These are phyloP conservation scores for Thymelicus lineola DNA, from an alignment of 2,888 invertebrate genomes.

Conservation along the genomic window DNA sequence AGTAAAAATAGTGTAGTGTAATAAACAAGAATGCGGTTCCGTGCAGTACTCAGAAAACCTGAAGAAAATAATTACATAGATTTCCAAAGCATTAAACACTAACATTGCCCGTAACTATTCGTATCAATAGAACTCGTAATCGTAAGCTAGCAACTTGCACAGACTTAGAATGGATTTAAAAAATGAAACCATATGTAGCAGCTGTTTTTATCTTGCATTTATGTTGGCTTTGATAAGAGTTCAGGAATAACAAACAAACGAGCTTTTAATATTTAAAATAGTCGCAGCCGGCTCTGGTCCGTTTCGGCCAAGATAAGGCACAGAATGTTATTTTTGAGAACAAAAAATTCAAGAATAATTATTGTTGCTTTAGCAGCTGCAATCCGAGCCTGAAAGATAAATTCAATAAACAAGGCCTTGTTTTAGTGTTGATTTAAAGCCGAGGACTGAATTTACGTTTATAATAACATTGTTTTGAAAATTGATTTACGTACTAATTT, in stretches of 20 bases:
- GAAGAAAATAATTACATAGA: no score
- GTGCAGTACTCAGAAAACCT: no score
- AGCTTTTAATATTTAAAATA: constrained; percentile 6
- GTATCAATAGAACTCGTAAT: no score
- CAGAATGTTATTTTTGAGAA: constrained; percentile 11
- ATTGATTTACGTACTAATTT: no score
- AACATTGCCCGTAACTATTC: no score
- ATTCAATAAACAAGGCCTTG: not conserved
- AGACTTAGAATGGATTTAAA: not conserved
- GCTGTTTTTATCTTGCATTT: not conserved
- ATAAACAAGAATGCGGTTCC: no score
- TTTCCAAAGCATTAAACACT: no score
- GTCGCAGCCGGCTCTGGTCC: not conserved
- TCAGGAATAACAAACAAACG: not conserved
- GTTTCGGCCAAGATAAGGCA: constrained; percentile 3
- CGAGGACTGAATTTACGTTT: no score
- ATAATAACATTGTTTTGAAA: no score
- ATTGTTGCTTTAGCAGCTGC: constrained; percentile 3
- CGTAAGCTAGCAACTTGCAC: no score
- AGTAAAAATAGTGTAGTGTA: no score
- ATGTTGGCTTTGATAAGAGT: constrained; percentile 2
- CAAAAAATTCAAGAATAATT: constrained; percentile 7
- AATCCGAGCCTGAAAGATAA: not conserved
- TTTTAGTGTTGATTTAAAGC: no score
- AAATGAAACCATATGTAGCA: not conserved